Evolutionary conservation across 92 coral and sea anemone species (phyloP), one percentile per base, ranked within the genome.

Genomic region (Blastomussa wellsi): DNA sequence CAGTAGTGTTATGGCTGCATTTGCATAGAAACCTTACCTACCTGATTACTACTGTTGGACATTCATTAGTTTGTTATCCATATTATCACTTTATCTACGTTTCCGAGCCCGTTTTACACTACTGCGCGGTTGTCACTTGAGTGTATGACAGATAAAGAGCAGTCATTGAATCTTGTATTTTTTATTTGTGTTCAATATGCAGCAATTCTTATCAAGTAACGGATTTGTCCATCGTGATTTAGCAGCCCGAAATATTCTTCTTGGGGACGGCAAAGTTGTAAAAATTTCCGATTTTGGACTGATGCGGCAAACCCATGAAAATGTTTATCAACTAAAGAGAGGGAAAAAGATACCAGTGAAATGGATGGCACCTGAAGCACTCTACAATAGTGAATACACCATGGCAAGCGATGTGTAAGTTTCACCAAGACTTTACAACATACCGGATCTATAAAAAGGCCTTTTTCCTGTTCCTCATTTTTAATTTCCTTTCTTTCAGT

Each of bases 201-300:
- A 70, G 75, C 9, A 20, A 2, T 70, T 35, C 48, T 24, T 70
- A 38, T 36, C 75, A 35, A 38, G 75, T 38, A 70, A 70, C 10
- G 75, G 75, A 37, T 70, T 70, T 70, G 75, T 70, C 35, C 75
- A 70, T 70, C 75, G 49, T 19, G 75, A 70, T 7, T 38, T 70
- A 10, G 75, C 75, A 8, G 75, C 75, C 26, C 75, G 75, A 20
- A 70, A 70, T 24, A 24, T 70, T 17, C 75, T 70, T 20, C 75
- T 70, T 70, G 75, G 44, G 14, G 75, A 70, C 13, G 22, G 37
- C 75, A 70, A 17, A 70, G 75, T 38, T 20, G 75, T 70, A 38
- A 70, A 70, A 35, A 70, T 70, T 70, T 36, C 75, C 19, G 75
- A 70, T 20, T 70, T 70, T 37, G 75, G 75, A 36, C 42, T 70